Base-by-base conservation (phyloP, 1,140 invertebrate species). In the Drosophila bipectinata region DNA sequence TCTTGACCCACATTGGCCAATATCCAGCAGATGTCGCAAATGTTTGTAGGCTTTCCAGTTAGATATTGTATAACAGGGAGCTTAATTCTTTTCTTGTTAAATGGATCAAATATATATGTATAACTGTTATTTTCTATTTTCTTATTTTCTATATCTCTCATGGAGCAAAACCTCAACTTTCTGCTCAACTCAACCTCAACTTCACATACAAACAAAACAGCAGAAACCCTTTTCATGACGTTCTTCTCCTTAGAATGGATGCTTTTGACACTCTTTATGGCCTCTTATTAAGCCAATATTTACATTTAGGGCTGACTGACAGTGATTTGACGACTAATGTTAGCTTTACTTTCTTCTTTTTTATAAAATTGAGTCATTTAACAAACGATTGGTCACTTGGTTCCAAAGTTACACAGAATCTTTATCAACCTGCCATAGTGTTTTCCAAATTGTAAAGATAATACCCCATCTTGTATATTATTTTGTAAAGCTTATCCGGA, bases 1-100 rank as follows among this genome's bases (percentile, higher is more conserved):
- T 73, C 72, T 73, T 73, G 71, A 72, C 68, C 64, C 45, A 72
- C 64, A 71, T 71, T 14, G 64, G 30, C 4, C 37, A 61, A 39
- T 10, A 48, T 56, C 66, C 32, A 48, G 15, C 66, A 68, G 32
- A 69, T 69, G 66, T 68, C 66, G 41, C 63, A 18, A 14, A 18
- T 9, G 10, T n/a, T 26, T 18, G n/a, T 3, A 7, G 9, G 9
- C 5, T 12, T n/a, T 37, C 34, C 10, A 37, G 34, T n/a, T n/a
- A 10, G 34, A 37, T 37, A 12, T 37, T 37, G 32, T 10, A 34
- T 34, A 34, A 34, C 34, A 37, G 4, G 3, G 34, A 37, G 32
- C 4, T 12, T 37, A 12, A 12, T 3, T 10, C 32, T 12, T 28
- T 1, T 4, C 10, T 37, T 37, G 3, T 37, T 37, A 3, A 37